Evolutionary conservation across 2,888 invertebrate genomes (phyloP).

Genomic region (Drosophila anceps): DNA sequence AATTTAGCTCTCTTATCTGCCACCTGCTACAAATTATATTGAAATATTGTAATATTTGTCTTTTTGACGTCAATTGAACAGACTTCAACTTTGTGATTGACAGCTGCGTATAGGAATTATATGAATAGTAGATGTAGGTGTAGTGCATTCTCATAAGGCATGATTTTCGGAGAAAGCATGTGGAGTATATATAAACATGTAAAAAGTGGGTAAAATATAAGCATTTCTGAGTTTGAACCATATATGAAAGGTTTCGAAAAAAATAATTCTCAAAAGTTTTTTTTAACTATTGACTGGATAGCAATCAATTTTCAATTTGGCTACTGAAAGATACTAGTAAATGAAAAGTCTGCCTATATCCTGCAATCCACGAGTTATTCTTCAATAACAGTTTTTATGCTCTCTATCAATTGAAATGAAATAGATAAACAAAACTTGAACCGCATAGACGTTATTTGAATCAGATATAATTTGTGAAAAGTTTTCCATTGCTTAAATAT

Average conservation of each 20-base stretch:
- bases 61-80: slow-evolving; percentile 52
- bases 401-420: background rate
- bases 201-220: too few relatives aligned
- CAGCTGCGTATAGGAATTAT: slow-evolving; percentile 10
- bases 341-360: background rate
- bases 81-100: slow-evolving; percentile 36
- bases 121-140: slow-evolving; percentile 32
- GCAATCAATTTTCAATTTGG: too few relatives aligned
- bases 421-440: background rate
- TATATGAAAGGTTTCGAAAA: too few relatives aligned
- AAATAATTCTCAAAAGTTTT: too few relatives aligned
- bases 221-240: too few relatives aligned
- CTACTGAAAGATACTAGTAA: too few relatives aligned
- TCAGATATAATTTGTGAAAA: background rate
- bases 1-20: slow-evolving; percentile 33
- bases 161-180: slow-evolving; percentile 21
- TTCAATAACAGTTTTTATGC: background rate
- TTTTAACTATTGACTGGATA: too few relatives aligned
- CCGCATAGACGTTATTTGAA: background rate
- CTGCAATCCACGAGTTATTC: background rate
- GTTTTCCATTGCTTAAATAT: slow-evolving; percentile 22
- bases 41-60: slow-evolving; percentile 24
- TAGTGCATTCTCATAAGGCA: slow-evolving; percentile 23
- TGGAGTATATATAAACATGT: background rate
- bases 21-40: slow-evolving; percentile 39